Evolutionary conservation across 2,113 vertebrate genomes (phyloP), one percentile per base, ranked within the genome.

Genomic region (Callaeas wilsoni): DNA sequence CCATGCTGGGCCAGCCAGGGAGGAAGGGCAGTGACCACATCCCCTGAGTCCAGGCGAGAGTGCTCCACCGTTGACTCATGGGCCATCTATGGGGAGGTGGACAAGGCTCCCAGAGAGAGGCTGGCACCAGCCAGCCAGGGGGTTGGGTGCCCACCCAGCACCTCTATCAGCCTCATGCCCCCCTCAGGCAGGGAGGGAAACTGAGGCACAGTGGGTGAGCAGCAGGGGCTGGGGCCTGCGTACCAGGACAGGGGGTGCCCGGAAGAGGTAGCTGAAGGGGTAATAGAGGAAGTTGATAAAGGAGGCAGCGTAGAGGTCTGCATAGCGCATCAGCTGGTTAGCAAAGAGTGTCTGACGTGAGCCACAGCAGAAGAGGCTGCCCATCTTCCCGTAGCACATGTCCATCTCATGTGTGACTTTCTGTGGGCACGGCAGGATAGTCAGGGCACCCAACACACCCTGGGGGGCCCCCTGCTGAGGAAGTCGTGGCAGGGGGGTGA

Each of bases 361-460:
- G 80, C 99, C 99, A 2, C 99, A 99, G 88, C 99, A 99, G 91
- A 99, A 99, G 10, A 99, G 98, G 93, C 99, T 99, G 35, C 99
- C 99, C 99, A 99, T 99, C 99, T 99, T 99, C 82, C 99, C 99
- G 0, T 99, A 99, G 98, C 99, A 99, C 99, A 99, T 99, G 95
- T 99, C 99, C 99, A 99, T 99, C 97, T 99, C 99, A 2, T 99
- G 99, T 0, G 99, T 99, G 50, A 99, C 99, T 99, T 99, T 99
- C 99, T 99, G 83, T 1, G 53, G 82, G 85, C 3, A 17, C 25
- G n/a, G 78, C 3, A 22, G 80, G 41, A 15, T 0, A 5, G 30
- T 95, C 52, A 87, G 89, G 68, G 42, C 25, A 27, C 39, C 14
- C 25, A 5, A 0, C 0, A 0, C 23, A 8, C 10, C 7, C 19